Percentiles rank a stretch among this genome's conserved stretches.
Conservation (phyloP, 2,888 invertebrate genomes). For the Drosophila borealis region DNA sequence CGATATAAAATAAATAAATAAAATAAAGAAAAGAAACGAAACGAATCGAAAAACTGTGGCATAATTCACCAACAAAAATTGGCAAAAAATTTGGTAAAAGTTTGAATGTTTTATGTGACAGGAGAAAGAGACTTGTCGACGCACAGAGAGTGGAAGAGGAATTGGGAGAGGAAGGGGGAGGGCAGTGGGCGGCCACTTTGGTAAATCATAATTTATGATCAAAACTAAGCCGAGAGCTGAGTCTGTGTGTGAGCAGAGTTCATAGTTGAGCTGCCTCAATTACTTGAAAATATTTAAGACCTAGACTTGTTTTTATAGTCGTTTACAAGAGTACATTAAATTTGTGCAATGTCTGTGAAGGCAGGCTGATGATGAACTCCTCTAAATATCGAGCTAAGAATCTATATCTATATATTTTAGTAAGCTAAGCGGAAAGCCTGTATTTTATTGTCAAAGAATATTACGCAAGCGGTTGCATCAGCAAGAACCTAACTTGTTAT, state of each 20-base stretch:
- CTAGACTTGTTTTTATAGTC: too few relatives aligned
- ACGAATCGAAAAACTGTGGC: slow-evolving; percentile 21
- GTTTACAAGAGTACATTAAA: too few relatives aligned
- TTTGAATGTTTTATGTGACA: slow-evolving; percentile 51
- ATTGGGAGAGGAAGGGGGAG: neutral
- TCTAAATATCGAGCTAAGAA: too few relatives aligned
- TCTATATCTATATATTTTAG: too few relatives aligned
- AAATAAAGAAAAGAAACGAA: neutral
- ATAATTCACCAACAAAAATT: slow-evolving; percentile 36
- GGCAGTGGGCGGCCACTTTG: neutral
- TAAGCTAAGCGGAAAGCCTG: too few relatives aligned
- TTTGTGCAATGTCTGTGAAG: too few relatives aligned
- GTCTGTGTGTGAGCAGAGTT: too few relatives aligned
- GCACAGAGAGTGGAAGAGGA: neutral
- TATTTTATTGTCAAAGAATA: too few relatives aligned
- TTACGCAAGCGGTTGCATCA: too few relatives aligned
- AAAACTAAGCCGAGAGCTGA: too few relatives aligned
- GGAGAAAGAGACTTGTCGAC: slow-evolving; percentile 14
- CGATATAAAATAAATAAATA: slow-evolving; percentile 39
- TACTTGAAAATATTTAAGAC: neutral
- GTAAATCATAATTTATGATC: slow-evolving; percentile 33
- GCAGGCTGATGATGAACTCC: too few relatives aligned
- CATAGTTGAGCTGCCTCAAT: neutral
- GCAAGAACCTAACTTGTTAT: too few relatives aligned
- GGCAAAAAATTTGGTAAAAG: slow-evolving; percentile 41